Evolutionary conservation across 2,888 invertebrate genomes (phyloP), one percentile per base, ranked within the genome.

Genomic region (Halocaridina rubra): DNA sequence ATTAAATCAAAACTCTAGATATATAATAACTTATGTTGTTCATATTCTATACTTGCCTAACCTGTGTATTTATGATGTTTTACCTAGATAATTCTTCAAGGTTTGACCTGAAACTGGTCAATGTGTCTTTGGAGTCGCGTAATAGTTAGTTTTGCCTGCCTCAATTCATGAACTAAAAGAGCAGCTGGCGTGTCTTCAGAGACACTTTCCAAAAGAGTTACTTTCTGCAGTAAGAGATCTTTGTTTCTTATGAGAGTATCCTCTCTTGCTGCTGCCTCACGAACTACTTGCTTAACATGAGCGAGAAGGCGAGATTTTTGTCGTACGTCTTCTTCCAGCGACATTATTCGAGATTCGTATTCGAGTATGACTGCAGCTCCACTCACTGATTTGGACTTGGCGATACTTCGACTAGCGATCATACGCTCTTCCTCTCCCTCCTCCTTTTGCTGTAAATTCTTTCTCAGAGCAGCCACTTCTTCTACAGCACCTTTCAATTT

Each of bases 171-270:
- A 16, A 82, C 71, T 24, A 86, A 76, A 4, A 39, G 71, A 3
- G 86, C 79, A 39, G 82, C 80, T 13, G 82, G 82, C 5, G 86
- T 86, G 59, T 86, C 86, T 13, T 86, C 86, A 24, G 81, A 76
- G 24, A 86, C 61, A 27, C 78, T 69, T 69, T 86, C 82, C 27
- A 86, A 76, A 10, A 86, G 53, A 3, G 82, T 64, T 10, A 86
- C 69, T 67, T 80, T 82, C 13, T 82, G 74, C 7, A 80, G 75
- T 8, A 86, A 46, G 2, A 16, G 5, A 3, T 81, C 76, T 57
- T 71, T 82, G n/a, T 84, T 80, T 61, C 61, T 53, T 33, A 33
- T 3, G 5, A 86, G 61, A 4, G 30, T n/a, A 57, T 86, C 86
- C 69, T 86, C 86, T 29, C 82, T 16, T 4, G 75, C 75, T n/a